A percentile compares a stretch with the other conserved stretches of the same genome.
Conservation (phyloP, 2,888 invertebrate species). For the Griposia aprilina region DNA sequence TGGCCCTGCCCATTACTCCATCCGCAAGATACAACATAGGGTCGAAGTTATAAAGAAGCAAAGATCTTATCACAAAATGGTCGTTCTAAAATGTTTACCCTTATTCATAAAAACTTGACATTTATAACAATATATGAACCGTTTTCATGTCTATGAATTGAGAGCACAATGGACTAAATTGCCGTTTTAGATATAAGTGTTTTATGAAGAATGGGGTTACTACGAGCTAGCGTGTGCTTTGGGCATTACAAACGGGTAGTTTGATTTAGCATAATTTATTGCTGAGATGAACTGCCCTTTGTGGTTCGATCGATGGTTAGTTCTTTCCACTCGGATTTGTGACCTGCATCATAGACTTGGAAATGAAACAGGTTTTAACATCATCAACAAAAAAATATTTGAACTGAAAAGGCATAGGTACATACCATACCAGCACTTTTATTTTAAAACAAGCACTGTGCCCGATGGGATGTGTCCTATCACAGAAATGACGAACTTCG, state of each 20-base stretch:
- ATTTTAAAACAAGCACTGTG: background rate
- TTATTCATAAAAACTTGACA: slow-evolving; percentile 24
- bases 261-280: slow-evolving; percentile 7
- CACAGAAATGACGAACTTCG: background rate
- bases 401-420: background rate
- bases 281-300: background rate
- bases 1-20: no score
- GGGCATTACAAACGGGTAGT: slow-evolving; percentile 15
- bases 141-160: slow-evolving; percentile 24
- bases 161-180: slow-evolving; percentile 23
- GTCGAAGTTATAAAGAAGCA: slow-evolving; percentile 13
- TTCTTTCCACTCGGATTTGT: background rate
- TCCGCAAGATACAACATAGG: background rate
- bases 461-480: no score
- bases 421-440: no score
- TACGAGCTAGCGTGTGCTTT: slow-evolving; percentile 17
- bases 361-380: background rate
- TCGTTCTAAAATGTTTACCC: slow-evolving; percentile 18
- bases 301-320: background rate
- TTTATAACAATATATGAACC: slow-evolving; percentile 38
- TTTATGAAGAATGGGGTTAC: slow-evolving; percentile 7
- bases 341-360: background rate
- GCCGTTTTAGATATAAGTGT: slow-evolving; percentile 17
- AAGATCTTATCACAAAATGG: slow-evolving; percentile 26
- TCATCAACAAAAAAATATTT: background rate